Percentiles rank a stretch among this genome's conserved stretches.
Conservation (phyloP, 2,113 vertebrate genomes). For the Ceuthmochares aereus region DNA sequence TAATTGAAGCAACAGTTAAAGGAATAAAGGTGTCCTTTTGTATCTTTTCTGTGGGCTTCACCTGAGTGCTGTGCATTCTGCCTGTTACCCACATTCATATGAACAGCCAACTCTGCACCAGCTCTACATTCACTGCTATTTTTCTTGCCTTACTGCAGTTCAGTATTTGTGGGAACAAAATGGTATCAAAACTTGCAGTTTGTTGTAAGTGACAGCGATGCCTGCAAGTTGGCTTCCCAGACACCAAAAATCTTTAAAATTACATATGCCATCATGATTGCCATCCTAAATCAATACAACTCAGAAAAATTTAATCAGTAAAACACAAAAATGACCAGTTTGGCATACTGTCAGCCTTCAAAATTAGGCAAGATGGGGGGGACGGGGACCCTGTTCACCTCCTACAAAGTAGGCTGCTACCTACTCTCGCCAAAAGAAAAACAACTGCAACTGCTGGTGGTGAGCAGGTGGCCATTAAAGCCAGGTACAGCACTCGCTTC, state of each 20-base stretch:
- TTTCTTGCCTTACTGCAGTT: not conserved
- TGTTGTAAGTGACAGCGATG: not conserved
- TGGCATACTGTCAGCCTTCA: not conserved
- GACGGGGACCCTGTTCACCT: not conserved
- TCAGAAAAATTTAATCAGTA: not conserved
- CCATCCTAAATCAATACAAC: not conserved
- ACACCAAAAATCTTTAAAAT: not conserved
- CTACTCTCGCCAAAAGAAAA: not conserved
- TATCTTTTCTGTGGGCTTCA: not conserved
- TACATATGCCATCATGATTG: fast-evolving
- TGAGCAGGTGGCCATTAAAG: not conserved
- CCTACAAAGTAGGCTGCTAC: not conserved
- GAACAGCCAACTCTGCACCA: not conserved
- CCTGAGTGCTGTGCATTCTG: not conserved
- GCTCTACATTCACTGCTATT: fast-evolving
- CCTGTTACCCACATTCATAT: no score
- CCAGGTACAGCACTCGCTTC: fast-evolving
- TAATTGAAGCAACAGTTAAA: not conserved
- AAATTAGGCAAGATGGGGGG: not conserved
- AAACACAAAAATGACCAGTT: not conserved
- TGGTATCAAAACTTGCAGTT: not conserved
- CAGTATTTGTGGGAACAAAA: fast-evolving
- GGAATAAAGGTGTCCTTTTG: not conserved
- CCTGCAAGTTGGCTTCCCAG: not conserved
- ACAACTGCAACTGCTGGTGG: not conserved